Percentiles rank a stretch among this genome's conserved stretches.
Evolutionary conservation across 2,797 vertebrate species (phyloP).

Genomic region (Acipenser ruthenus): DNA sequence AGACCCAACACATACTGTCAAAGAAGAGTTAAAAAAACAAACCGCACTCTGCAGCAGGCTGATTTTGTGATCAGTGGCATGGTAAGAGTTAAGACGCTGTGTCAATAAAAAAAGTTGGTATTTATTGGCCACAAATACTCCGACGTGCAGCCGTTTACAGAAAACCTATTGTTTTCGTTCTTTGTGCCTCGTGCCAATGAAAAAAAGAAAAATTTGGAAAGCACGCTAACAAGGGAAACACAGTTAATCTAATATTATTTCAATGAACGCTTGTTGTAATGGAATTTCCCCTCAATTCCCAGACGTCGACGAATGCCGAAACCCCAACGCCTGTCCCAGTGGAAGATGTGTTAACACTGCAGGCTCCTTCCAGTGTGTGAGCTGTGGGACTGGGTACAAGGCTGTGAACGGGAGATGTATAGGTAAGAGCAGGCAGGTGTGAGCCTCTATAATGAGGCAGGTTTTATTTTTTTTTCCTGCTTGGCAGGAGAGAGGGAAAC

Average conservation of each 20-base stretch:
- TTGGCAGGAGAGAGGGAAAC: constrained; percentile 25
- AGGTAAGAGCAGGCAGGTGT: constrained; percentile 45
- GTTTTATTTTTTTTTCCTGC: constrained; percentile 28
- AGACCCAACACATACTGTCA: constrained; percentile 5
- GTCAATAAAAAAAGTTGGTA: constrained; percentile 3
- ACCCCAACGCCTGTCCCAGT: constrained; percentile 46
- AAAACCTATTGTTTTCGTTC: constrained; percentile 37
- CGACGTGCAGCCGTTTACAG: constrained; percentile 30
- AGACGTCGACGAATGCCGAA: constrained; percentile 64
- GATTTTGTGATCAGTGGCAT: not conserved
- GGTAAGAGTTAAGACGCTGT: not conserved
- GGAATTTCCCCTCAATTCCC: constrained; percentile 19
- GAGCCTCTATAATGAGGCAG: constrained; percentile 25
- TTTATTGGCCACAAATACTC: constrained; percentile 9
- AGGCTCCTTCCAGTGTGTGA: constrained; percentile 61
- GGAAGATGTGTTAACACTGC: constrained; percentile 56
- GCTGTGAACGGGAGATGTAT: constrained; percentile 50
- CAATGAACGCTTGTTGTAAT: constrained; percentile 22
- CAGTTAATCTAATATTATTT: constrained; percentile 16
- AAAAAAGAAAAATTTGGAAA: constrained; percentile 24
- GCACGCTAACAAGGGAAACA: not conserved
- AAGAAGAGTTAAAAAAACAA: no score
- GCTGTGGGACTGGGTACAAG: constrained; percentile 49
- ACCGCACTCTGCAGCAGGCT: no score
- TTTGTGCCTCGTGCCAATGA: constrained; percentile 34